Evolutionary conservation across 1,140 invertebrate genomes (phyloP), one percentile per base, ranked within the genome.

Genomic region (Cotesia typhae): DNA sequence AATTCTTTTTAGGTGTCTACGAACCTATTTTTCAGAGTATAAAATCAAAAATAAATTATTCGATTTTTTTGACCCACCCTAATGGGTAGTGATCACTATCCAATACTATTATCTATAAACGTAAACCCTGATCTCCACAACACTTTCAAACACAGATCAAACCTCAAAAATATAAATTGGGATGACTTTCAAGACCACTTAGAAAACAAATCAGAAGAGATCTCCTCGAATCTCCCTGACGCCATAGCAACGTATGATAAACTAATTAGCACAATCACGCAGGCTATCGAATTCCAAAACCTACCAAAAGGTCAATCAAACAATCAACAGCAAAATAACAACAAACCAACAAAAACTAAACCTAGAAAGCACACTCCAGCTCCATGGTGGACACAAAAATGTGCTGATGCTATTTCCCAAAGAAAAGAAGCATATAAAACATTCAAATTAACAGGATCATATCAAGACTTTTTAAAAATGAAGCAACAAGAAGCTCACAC

Each of bases 51-150:
- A n/a, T n/a, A n/a, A n/a, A n/a, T n/a, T n/a, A n/a, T n/a, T n/a
- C n/a, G n/a, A n/a, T n/a, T n/a, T n/a, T n/a, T n/a, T n/a, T n/a
- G n/a, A n/a, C n/a, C n/a, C n/a, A n/a, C n/a, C n/a, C n/a, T n/a
- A n/a, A 51, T 75, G 17, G 38, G 55, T 17, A 72, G 74, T 47
- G 74, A 75, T 20, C 70, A 75, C 51, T 35, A 37, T 14, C 74
- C 70, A 9, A 70, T 70, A 3, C 10, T 4, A 2, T 64, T 37
- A 6, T 10, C 67, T 14, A 7, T 37, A 6, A 17, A 20, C 28
- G 28, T 28, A 28, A 28, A 28, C 28, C 28, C 28, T 28, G 12
- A 70, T 14, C 20, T 1, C 35, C 7, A 12, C 37, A 5, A 35
- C 38, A 36, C 4, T 1, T 70, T 60, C 17, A 35, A 9, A 10